phyloP scores from a whole-genome alignment of 2,113 vertebrate species.

The Ellobius talpinus region DNA sequence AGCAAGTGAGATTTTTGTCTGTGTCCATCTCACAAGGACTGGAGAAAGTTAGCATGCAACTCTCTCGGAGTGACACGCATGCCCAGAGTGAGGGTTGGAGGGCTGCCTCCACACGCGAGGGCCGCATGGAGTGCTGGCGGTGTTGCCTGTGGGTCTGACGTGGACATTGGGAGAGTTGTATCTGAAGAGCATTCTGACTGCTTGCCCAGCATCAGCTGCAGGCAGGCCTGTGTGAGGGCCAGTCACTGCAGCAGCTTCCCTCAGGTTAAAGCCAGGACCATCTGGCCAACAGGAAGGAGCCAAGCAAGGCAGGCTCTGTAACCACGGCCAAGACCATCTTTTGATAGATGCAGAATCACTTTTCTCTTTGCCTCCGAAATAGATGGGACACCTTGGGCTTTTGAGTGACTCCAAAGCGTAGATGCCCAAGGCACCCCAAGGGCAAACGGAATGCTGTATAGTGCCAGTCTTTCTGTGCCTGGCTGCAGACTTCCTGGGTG shows the following conservation, averaged over 20 bases:
- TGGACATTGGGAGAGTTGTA: background rate
- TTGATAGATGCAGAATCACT: background rate
- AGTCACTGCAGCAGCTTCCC: background rate
- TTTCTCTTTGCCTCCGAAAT: background rate
- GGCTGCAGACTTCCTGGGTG: background rate
- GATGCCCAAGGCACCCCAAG: background rate
- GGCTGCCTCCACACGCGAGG: background rate
- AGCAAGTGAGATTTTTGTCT: slow-evolving; percentile 41
- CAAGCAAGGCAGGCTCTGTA: background rate
- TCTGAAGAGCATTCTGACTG: slow-evolving; percentile 4
- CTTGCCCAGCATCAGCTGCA: background rate
- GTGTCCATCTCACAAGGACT: background rate
- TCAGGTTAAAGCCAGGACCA: slow-evolving; percentile 39
- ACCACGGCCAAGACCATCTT: background rate
- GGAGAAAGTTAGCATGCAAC: background rate
- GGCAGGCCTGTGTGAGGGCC: background rate
- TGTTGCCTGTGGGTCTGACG: background rate
- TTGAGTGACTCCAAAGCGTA: background rate
- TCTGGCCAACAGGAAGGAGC: slow-evolving; percentile 29
- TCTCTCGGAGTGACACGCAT: background rate
- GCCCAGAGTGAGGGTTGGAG: background rate
- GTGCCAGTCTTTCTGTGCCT: background rate
- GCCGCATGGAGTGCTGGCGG: background rate
- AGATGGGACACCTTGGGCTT: background rate
- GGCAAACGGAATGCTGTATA: background rate